Conservation (phyloP, 2,113 vertebrate genomes). For the Gobiocypris rarus region DNA sequence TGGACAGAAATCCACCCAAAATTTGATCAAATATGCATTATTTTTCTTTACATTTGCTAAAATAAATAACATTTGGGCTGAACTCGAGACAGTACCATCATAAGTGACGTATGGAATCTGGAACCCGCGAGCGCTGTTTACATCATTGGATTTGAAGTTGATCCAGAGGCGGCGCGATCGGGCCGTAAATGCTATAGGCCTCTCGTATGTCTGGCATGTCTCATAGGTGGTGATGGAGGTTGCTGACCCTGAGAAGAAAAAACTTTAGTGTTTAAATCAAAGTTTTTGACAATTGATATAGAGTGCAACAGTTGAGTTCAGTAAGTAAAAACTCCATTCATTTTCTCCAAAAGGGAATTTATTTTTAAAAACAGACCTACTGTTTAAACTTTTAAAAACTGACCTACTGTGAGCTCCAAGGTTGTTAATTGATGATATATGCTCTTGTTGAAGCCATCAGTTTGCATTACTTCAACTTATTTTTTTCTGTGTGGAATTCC, state of each 20-base stretch:
- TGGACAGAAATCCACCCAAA: neutral
- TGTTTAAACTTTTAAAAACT: no score
- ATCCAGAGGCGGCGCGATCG: constrained; percentile 97
- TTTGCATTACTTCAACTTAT: no score
- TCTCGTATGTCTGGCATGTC: constrained; percentile 97
- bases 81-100: constrained; percentile 77
- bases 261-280: neutral
- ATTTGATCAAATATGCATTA: neutral
- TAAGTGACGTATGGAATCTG: constrained; percentile 98
- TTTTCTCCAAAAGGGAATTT: no score
- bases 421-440: no score
- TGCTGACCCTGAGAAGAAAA: constrained; percentile 82
- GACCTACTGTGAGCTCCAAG: no score
- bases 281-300: neutral
- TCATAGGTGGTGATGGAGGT: constrained; percentile 98
- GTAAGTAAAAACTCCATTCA: no score
- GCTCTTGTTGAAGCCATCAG: no score
- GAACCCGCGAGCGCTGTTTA: constrained; percentile 94
- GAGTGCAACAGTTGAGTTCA: no score
- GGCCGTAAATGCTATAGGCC: constrained; percentile 96
- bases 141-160: constrained; percentile 96
- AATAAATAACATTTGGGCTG: neutral
- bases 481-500: no score
- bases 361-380: no score
- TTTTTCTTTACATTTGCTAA: no score